Percentiles rank a stretch among this genome's conserved stretches.
These are phyloP conservation scores for Bombus sylvicola DNA, from an alignment of 1,140 invertebrate species.

Conservation along the genomic window DNA sequence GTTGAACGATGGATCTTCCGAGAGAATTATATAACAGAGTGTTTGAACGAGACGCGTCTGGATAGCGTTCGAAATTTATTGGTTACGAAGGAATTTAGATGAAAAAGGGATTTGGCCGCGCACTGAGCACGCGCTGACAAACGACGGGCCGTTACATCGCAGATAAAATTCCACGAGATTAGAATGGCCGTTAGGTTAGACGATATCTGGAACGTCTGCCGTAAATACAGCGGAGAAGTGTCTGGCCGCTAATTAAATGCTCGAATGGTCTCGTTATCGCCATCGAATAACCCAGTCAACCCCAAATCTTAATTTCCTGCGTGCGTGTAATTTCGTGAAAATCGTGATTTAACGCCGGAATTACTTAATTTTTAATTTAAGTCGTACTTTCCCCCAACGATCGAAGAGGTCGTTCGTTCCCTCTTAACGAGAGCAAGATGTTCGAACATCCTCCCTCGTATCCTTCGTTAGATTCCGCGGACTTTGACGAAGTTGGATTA, in stretches of 20 bases:
- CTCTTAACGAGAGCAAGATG: neutral
- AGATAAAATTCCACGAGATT: conserved; percentile 53
- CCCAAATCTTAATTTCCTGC: neutral
- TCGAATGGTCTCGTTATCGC: neutral
- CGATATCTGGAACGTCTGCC: conserved; percentile 13
- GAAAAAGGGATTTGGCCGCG: conserved; percentile 41
- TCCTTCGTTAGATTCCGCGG: neutral
- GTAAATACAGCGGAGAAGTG: conserved; percentile 30
- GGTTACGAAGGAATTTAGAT: conserved; percentile 48
- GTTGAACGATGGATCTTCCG: neutral
- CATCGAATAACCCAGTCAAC: neutral
- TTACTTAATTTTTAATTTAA: neutral
- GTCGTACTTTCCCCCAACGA: neutral
- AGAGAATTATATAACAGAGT: neutral
- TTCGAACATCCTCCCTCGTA: neutral
- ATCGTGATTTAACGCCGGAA: neutral
- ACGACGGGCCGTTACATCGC: conserved; percentile 25
- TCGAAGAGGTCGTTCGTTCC: neutral
- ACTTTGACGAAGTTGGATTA: conserved; percentile 36
- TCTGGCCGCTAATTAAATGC: conserved; percentile 5
- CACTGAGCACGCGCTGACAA: conserved; percentile 24
- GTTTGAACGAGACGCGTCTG: conserved; percentile 16
- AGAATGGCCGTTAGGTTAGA: conserved; percentile 19
- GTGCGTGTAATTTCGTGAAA: too few relatives aligned
- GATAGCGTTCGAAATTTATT: conserved; percentile 40